Evolutionary conservation across 2,888 invertebrate genomes (phyloP).

Genomic region (Conchocele bisecta): DNA sequence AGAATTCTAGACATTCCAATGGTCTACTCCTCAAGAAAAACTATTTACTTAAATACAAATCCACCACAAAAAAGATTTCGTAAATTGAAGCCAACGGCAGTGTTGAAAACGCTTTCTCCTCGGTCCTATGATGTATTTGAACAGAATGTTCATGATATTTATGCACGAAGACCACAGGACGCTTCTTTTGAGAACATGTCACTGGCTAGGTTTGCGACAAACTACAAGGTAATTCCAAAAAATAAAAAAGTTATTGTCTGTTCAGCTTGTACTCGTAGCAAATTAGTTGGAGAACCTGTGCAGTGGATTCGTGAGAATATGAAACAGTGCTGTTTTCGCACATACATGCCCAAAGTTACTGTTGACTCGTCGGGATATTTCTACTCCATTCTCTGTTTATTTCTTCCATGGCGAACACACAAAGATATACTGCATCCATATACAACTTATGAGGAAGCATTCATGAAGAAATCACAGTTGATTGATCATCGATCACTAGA

Average conservation of each 20-base stretch:
- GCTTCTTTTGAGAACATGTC: neutral
- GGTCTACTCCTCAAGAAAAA: slow-evolving; percentile 10
- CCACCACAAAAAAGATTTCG: neutral
- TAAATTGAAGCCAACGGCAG: slow-evolving; percentile 4
- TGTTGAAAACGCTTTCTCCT: neutral
- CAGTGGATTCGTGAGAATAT: neutral
- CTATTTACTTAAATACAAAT: slow-evolving; percentile 1
- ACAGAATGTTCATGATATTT: slow-evolving; percentile 8
- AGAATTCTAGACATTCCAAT: neutral
- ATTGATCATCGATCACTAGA: neutral
- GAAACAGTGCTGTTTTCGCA: neutral
- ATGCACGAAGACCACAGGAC: slow-evolving; percentile 1
- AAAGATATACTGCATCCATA: neutral
- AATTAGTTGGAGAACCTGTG: neutral
- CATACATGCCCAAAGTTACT: neutral
- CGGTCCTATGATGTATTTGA: slow-evolving; percentile 11
- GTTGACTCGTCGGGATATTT: neutral
- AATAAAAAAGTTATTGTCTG: neutral
- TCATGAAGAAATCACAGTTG: neutral
- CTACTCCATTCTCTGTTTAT: neutral
- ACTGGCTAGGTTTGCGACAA: slow-evolving; percentile 16
- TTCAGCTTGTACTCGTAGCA: neutral
- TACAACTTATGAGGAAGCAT: neutral
- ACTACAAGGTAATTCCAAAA: neutral
- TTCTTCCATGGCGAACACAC: slow-evolving; percentile 1